Evolutionary conservation across 2,888 invertebrate species (phyloP).

Genomic region (Galerucella nymphaeae): DNA sequence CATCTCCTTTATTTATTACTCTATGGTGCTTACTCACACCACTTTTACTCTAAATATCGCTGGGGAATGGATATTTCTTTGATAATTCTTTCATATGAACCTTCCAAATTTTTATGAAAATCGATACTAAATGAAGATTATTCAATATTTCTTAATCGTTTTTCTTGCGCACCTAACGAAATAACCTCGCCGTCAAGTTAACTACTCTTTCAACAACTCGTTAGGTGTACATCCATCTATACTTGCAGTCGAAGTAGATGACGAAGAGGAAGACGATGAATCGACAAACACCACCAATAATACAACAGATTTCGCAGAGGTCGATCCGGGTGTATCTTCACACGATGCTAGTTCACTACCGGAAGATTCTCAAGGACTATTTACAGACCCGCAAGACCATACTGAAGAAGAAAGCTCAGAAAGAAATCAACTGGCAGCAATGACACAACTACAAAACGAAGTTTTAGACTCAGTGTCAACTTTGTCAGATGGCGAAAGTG

Average conservation of each 20-base stretch:
- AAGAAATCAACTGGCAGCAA: not conserved
- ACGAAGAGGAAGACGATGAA: constrained; percentile 51
- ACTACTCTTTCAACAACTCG: not conserved
- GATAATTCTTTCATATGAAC: too few species aligned
- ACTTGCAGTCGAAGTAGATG: constrained; percentile 57
- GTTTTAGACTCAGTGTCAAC: constrained; percentile 48
- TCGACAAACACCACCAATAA: constrained; percentile 44
- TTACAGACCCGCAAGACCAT: not conserved
- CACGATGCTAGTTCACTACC: constrained; percentile 52
- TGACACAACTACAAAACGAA: constrained; percentile 40
- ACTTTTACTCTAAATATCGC: too few species aligned
- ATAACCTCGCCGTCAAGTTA: not conserved
- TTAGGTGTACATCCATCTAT: constrained; percentile 63
- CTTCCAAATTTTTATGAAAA: too few species aligned
- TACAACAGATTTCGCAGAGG: constrained; percentile 52
- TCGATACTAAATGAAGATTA: too few species aligned
- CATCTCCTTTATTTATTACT: too few species aligned
- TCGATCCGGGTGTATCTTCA: constrained; percentile 50
- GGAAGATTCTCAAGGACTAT: constrained; percentile 43
- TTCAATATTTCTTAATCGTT: too few species aligned
- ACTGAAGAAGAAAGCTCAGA: constrained; percentile 17
- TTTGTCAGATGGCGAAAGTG: constrained; percentile 30
- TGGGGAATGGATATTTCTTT: too few species aligned
- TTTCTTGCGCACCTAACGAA: too few species aligned
- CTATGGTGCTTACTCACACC: too few species aligned